Evolutionary conservation across 2,888 invertebrate species (phyloP).

Genomic region (Mimumesa dahlbomi): DNA sequence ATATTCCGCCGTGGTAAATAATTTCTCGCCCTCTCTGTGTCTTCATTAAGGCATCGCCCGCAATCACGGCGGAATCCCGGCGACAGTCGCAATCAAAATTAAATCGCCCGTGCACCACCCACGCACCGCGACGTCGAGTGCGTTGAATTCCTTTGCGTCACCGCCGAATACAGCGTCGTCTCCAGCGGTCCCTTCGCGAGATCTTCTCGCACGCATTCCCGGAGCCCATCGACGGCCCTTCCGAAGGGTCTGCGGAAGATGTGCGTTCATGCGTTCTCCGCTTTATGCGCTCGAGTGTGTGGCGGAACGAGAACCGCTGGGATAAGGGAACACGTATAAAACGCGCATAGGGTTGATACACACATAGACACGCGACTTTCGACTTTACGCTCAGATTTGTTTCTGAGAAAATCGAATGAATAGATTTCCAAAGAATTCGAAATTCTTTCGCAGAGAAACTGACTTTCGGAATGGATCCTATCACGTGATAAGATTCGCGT

Average conservation of each 20-base stretch:
- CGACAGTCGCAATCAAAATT: slow-evolving; percentile 37
- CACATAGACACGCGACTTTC: too few species aligned
- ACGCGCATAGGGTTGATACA: too few species aligned
- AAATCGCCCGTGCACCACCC: slow-evolving; percentile 41
- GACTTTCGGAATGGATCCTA: too few species aligned
- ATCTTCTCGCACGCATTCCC: slow-evolving; percentile 46
- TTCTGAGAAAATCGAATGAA: too few species aligned
- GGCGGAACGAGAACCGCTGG: slow-evolving; percentile 26
- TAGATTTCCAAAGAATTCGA: too few species aligned
- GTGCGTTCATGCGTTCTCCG: slow-evolving; percentile 63
- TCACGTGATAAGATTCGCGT: too few species aligned
- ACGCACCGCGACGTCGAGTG: slow-evolving; percentile 26
- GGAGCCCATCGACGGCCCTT: slow-evolving; percentile 13
- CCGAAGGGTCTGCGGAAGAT: slow-evolving; percentile 45
- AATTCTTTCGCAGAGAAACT: too few species aligned
- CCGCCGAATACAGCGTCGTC: slow-evolving; percentile 51
- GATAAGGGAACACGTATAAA: background rate
- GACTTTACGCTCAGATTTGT: too few species aligned
- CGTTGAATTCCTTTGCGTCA: slow-evolving; percentile 59
- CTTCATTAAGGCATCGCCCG: too few species aligned
- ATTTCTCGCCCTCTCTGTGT: too few species aligned
- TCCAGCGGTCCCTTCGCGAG: slow-evolving; percentile 45
- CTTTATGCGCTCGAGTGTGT: slow-evolving; percentile 52
- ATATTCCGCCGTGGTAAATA: too few species aligned
- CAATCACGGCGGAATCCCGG: slow-evolving; percentile 15